Evolutionary conservation across 2,797 vertebrate genomes (phyloP), one percentile per base, ranked within the genome.

Genomic region (Cyprinodon diabolis): DNA sequence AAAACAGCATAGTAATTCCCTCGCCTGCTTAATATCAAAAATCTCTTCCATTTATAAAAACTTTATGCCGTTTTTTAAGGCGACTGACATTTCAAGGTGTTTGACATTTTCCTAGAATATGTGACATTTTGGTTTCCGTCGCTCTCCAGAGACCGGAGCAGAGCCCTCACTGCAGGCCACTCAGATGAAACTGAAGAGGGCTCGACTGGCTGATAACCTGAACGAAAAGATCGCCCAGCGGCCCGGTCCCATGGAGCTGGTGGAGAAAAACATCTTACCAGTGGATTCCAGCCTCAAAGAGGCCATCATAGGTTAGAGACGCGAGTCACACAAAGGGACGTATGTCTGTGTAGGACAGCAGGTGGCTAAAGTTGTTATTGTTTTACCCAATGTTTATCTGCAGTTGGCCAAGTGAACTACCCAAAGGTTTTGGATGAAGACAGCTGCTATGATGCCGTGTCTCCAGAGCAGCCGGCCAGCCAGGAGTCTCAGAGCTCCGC

Each of bases 251-350:
- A 96, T 99, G 97, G 97, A 99, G 87, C 94, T 99, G 82, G 96
- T 99, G 65, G 99, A 99, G 90, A 99, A 99, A 87, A 99, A 99
- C 91, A 99, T 99, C 89, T 91, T 99, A 67, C 97, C 98, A 0
- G 98, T 99, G 54, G 97, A 98, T 79, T 99, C 91, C 95, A 99
- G 71, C 96, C 93, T 99, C 40, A 99, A 99, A 89, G 96, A 98
- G 91, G 98, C 97, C 21, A 98, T 99, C 75, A 98, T 97, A 89
- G 98, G 98, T 96, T 94, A 96, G 82, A 76, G 10, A 13, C 6
- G 43, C 3, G 23, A 5, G 25, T 9, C n/a, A 12, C 49, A 51
- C 15, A 7, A 0, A 51, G 15, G 49, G 48, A 15, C 11, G 2
- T 49, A 12, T 49, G 48, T 47, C 13, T 47, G 13, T 47, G 45